phyloP scores from a whole-genome alignment of 2,888 invertebrate species.

The Neoaliturus tenellus region DNA sequence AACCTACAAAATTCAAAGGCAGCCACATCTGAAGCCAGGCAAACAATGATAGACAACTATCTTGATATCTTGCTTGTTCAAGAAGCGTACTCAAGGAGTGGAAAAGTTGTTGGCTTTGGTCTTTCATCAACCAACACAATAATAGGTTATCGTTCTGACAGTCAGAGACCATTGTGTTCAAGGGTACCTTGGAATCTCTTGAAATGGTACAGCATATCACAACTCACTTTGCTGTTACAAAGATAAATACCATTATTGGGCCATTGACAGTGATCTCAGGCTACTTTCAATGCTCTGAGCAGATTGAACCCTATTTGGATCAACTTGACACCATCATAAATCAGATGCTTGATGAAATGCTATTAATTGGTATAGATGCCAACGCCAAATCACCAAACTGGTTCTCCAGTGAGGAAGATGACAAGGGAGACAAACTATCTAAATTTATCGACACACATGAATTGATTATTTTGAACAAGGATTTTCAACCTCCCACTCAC shows the following conservation, averaged over 20 bases:
- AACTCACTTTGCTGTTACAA: background rate
- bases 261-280: background rate
- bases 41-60: background rate
- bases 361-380: background rate
- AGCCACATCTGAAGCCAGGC: background rate
- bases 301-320: background rate
- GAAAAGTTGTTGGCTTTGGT: background rate
- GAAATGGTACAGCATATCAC: background rate
- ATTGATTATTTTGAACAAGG: background rate
- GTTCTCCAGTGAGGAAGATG: background rate
- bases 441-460: background rate
- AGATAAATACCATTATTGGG: background rate
- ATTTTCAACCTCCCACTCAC: background rate
- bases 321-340: background rate
- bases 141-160: background rate
- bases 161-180: background rate
- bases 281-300: constrained; percentile 13
- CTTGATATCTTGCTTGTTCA: constrained; percentile 5
- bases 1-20: constrained; percentile 19
- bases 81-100: constrained; percentile 1
- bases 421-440: background rate
- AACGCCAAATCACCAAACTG: constrained; percentile 17
- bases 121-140: background rate
- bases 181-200: background rate
- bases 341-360: background rate